Base-by-base conservation (phyloP, 2,888 invertebrate species). In the Apoda limacodes region DNA sequence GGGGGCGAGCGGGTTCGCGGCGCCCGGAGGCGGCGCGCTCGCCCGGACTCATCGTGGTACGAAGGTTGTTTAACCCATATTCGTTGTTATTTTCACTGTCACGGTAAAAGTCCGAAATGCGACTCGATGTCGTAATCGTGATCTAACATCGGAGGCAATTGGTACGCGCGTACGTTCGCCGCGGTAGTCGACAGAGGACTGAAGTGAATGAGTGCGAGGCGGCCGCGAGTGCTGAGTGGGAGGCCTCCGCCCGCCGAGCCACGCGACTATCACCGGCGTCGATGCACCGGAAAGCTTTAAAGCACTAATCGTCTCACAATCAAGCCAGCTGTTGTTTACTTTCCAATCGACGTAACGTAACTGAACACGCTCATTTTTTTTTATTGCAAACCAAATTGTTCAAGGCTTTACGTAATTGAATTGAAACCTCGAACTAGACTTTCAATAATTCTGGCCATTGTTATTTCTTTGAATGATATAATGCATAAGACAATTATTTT, bases 1-100 rank as follows among this genome's bases (percentile, higher is more conserved):
- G 76, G 56, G 69, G 78, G 74, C 71, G 80, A 69, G 70, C 67
- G 74, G 75, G 69, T 62, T 71, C 81, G 76, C 70, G 80, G 60
- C 75, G 72, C 76, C 75, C 75, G 50, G 64, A 60, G 64, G 68
- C 69, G 72, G 69, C 78, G 74, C 80, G 80, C 72, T 80, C 75
- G 68, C 78, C 78, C 80, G 76, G 76, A 69, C 74, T 80, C 78
- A 74, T 81, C 52, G 62, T 75, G 68, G 43, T 43, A 38, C 40
- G 45, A 38, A 48, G 63, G 83, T 83, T 67, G 88, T 88, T 72
- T 89, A 89, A 85, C 89, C 89, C 89, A 89, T 90, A 72, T 83
- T 84, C 74, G 66, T 52, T 56, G 51, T 59, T 61, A 54, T 52
- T 46, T 69, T 70, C 72, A 74, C 71, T 72, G 76, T 78, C 76